A percentile compares a stretch with the other conserved stretches of the same genome.
Conservation (phyloP, 2,113 vertebrate genomes). For the Tachuris rubrigastra region DNA sequence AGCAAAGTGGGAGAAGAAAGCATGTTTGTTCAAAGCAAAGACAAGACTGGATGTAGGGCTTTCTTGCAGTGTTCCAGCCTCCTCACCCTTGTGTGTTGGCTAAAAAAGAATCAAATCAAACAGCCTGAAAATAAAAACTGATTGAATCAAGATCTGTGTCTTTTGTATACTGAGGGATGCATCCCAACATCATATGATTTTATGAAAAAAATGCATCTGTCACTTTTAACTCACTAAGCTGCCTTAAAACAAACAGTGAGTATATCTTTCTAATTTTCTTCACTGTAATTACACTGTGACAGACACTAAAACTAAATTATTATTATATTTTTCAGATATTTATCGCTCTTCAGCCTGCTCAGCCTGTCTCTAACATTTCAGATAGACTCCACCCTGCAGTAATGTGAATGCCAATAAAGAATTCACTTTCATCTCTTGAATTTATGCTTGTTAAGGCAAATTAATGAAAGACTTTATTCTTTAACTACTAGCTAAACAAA, state of each 20-base stretch:
- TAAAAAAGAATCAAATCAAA: background rate
- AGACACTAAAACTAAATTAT: background rate
- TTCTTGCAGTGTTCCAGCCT: background rate
- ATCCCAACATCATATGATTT: background rate
- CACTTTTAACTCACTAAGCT: background rate
- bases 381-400: slow-evolving; percentile 7
- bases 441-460: slow-evolving; percentile 51
- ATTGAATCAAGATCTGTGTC: background rate
- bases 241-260: background rate
- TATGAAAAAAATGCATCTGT: background rate
- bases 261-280: background rate
- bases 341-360: background rate
- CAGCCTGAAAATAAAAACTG: background rate
- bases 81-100: background rate
- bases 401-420: slow-evolving; percentile 37
- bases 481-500: slow-evolving; percentile 47
- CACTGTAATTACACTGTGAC: background rate
- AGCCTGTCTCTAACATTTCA: background rate
- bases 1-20: background rate
- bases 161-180: background rate
- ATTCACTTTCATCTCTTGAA: slow-evolving; percentile 71
- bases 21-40: background rate
- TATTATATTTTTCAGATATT: slow-evolving; percentile 15
- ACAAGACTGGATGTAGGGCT: background rate
- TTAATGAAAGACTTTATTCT: slow-evolving; percentile 60